Evolutionary conservation across 2,888 invertebrate genomes (phyloP).

Genomic region (Mimas tiliae): DNA sequence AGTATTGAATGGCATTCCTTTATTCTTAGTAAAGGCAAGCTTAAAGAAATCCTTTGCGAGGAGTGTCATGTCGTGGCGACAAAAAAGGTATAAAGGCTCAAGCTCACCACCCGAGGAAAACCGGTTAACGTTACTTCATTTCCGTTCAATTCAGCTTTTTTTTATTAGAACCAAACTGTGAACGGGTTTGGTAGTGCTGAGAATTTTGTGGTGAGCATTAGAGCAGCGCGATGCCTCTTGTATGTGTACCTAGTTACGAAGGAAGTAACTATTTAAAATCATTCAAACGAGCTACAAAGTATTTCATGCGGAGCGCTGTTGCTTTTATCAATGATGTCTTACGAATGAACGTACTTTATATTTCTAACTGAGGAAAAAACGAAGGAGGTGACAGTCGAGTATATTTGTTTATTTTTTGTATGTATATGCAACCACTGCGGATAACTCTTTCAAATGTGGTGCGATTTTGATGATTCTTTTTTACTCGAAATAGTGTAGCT

Average conservation of each 20-base stretch:
- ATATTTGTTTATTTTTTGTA: too few relatives aligned
- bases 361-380: too few relatives aligned
- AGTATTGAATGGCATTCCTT: constrained; percentile 4
- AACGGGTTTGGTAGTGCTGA: constrained; percentile 63
- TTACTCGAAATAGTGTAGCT: too few relatives aligned
- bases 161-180: constrained; percentile 74
- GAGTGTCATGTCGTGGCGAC: constrained; percentile 50
- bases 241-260: not conserved
- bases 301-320: not conserved
- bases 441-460: too few relatives aligned
- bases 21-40: constrained; percentile 4
- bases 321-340: not conserved
- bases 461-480: too few relatives aligned
- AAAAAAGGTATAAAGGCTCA: constrained; percentile 60
- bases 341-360: not conserved
- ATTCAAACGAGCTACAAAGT: not conserved
- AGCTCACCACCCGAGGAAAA: constrained; percentile 68
- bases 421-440: too few relatives aligned
- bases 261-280: constrained; percentile 1
- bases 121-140: constrained; percentile 82
- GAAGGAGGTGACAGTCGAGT: too few relatives aligned
- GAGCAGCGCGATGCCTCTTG: not conserved
- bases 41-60: constrained; percentile 41
- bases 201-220: constrained; percentile 40
- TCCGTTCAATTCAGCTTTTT: constrained; percentile 79